A percentile compares a stretch with the other conserved stretches of the same genome.
phyloP scores from a whole-genome alignment of 1,140 invertebrate genomes.

The Drosophila cardini region DNA sequence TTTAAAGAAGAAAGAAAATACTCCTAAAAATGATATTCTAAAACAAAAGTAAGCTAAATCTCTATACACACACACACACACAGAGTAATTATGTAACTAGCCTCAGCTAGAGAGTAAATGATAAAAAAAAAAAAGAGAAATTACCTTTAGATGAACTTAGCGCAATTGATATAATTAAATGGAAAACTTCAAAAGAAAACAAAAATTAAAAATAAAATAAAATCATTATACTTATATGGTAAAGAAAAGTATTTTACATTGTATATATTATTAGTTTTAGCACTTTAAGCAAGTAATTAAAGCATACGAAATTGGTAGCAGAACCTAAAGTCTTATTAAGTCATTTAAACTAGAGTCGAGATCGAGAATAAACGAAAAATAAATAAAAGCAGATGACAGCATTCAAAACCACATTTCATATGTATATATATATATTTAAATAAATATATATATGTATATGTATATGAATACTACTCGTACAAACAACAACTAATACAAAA shows the following conservation, averaged over 20 bases:
- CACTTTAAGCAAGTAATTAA: conserved; percentile 69
- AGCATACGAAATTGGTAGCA: conserved; percentile 65
- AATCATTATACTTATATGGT: conserved; percentile 43
- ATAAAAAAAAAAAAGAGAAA: conserved; percentile 48
- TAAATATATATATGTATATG: conserved; percentile 35
- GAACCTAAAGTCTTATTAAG: conserved; percentile 66
- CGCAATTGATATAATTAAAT: conserved; percentile 83
- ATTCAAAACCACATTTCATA: conserved; percentile 47
- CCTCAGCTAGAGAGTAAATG: conserved; percentile 39
- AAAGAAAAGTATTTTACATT: conserved; percentile 76
- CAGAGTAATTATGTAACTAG: conserved; percentile 24
- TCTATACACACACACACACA: conserved; percentile 37
- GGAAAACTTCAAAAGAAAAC: conserved; percentile 51
- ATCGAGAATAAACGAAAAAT: conserved; percentile 29
- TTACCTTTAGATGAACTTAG: conserved; percentile 84
- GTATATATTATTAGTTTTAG: conserved; percentile 84
- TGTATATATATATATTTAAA: conserved; percentile 31
- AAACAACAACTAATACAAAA: conserved; percentile 34
- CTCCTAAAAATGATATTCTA: conserved; percentile 78
- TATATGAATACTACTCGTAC: conserved; percentile 49
- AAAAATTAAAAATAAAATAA: not conserved
- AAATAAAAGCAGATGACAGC: conserved; percentile 42
- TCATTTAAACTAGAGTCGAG: conserved; percentile 61
- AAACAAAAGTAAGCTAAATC: conserved; percentile 64
- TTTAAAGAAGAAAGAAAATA: conserved; percentile 50